Evolutionary conservation across 2,113 vertebrate genomes (phyloP).

Genomic region (Oreocharis arfaki): DNA sequence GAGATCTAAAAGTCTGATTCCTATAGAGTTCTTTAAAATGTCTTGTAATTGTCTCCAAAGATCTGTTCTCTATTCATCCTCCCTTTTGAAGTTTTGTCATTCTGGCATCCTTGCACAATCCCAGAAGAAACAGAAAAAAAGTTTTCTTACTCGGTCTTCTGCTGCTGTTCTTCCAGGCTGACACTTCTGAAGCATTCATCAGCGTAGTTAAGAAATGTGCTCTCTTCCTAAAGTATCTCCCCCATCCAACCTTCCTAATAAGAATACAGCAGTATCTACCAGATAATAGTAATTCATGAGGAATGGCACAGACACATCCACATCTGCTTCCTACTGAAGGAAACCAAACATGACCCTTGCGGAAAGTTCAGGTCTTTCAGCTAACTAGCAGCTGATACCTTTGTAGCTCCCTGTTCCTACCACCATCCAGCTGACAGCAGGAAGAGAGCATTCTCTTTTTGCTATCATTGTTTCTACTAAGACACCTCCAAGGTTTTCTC

Average conservation of each 20-base stretch:
- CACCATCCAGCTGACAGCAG: background rate
- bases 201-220: background rate
- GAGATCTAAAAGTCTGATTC: background rate
- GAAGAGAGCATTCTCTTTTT: background rate
- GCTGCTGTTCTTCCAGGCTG: background rate
- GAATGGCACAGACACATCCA: background rate
- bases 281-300: background rate
- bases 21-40: background rate
- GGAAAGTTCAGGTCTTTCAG: background rate
- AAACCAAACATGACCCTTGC: background rate
- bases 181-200: background rate
- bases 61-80: background rate
- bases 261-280: background rate
- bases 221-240: background rate
- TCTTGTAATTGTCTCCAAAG: background rate
- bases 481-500: background rate
- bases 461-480: background rate
- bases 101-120: background rate
- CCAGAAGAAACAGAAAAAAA: background rate
- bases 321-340: background rate
- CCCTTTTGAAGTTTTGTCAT: background rate
- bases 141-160: background rate
- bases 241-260: background rate
- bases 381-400: background rate
- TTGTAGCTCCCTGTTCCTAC: background rate